phyloP scores from a whole-genome alignment of 2,113 vertebrate genomes.

The Danionella cerebrum region DNA sequence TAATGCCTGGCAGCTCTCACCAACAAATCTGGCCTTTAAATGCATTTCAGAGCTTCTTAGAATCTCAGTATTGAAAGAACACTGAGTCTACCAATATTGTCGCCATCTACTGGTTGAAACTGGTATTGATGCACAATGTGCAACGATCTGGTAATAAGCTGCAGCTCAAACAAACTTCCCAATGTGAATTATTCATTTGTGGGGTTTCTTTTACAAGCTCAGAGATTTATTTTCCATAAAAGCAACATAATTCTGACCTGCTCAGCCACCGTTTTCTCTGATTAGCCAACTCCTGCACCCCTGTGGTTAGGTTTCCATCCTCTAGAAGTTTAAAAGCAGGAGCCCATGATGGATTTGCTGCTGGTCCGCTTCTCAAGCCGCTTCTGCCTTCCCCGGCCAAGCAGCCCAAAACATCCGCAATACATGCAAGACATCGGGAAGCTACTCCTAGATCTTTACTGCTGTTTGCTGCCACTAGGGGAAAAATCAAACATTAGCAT shows the following conservation, averaged over 20 bases:
- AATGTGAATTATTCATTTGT: no score
- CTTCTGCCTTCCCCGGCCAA: conserved; percentile 74
- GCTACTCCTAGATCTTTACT: conserved; percentile 64
- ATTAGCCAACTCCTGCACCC: conserved; percentile 66
- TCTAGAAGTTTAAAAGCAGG: conserved; percentile 70
- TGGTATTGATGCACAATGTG: no score
- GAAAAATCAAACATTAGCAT: neutral
- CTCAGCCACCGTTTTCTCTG: conserved; percentile 78
- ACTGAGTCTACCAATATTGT: no score
- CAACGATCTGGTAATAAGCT: no score
- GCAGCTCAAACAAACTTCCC: no score
- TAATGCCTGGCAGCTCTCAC: conserved; percentile 90
- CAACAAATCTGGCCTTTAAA: conserved; percentile 74
- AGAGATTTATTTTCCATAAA: neutral
- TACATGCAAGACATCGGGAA: conserved; percentile 78
- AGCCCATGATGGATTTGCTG: conserved; percentile 82
- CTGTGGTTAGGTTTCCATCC: conserved; percentile 59
- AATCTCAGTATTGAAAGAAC: neutral
- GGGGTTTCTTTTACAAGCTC: no score
- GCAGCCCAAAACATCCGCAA: conserved; percentile 83
- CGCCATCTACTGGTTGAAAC: no score
- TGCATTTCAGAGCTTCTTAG: no score
- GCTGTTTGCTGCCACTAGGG: conserved; percentile 65
- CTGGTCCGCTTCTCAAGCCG: conserved; percentile 84
- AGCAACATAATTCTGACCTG: conserved; percentile 60